Conservation (phyloP, 2,113 vertebrate species). For the Actenoides lindsayi region DNA sequence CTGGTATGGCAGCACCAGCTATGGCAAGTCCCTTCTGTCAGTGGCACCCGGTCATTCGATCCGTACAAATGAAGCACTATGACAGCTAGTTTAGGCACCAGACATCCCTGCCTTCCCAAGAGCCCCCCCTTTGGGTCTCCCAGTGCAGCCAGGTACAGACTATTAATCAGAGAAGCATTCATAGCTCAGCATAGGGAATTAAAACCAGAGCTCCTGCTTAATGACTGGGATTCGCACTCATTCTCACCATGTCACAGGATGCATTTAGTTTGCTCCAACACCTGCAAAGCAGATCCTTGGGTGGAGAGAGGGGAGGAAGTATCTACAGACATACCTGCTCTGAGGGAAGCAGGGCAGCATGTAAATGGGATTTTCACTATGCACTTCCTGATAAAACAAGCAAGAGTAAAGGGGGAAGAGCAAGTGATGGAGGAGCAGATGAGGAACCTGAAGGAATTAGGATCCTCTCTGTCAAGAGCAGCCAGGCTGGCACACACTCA, state of each 20-base stretch:
- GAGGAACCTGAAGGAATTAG: not conserved
- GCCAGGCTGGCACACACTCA: not conserved
- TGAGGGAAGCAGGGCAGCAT: not conserved
- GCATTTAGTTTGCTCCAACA: not conserved
- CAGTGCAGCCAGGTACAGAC: not conserved
- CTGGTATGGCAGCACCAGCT: not conserved
- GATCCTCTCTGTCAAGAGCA: not conserved
- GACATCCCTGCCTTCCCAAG: not conserved
- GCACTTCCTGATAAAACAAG: not conserved
- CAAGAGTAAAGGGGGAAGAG: not conserved
- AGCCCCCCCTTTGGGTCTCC: not conserved
- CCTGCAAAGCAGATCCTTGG: not conserved
- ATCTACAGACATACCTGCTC: not conserved
- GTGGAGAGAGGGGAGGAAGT: not conserved
- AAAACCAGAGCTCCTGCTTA: not conserved
- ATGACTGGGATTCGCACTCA: not conserved
- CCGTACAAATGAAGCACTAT: not conserved
- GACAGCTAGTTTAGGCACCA: not conserved
- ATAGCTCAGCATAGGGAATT: not conserved
- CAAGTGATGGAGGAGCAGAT: not conserved
- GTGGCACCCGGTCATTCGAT: not conserved
- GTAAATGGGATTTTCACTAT: accelerated
- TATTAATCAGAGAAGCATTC: not conserved
- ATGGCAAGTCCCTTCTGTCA: not conserved
- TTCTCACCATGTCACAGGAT: not conserved